Evolutionary conservation across 1,140 invertebrate species (phyloP), one percentile per base, ranked within the genome.

Genomic region (Piezodorus guildinii): DNA sequence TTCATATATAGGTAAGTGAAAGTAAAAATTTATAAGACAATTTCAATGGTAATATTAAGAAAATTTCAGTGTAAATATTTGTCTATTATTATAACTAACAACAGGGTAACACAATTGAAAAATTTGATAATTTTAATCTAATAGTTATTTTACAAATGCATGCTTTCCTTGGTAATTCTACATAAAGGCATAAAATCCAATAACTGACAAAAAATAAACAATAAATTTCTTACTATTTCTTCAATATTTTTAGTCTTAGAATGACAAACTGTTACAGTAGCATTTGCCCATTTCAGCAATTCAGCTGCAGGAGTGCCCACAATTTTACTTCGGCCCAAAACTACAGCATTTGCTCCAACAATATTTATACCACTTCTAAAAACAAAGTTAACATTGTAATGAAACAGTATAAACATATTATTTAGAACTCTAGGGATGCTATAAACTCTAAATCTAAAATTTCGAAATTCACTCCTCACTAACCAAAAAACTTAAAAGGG

Each of bases 221-320:
- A 39, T 10, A 10, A 39, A 39, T 39, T 64, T 73, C 75, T 73
- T 74, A 94, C 91, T 68, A 89, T 81, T 75, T 83, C 78, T 59
- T 84, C 80, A 39, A 98, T 77, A 75, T 96, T 83, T 70, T 83
- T 84, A 0, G 96, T 98, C 77, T 85, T 90, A 0, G 95, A 97
- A 77, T 99, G 96, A 71, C 96, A 98, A 39, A 96, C 83, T 10
- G 94, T 97, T 0, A 98, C 94, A 3, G 95, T 98, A 0, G 94
- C 94, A 78, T 99, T 80, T 63, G 95, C 83, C 95, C 95, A 99
- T 74, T 96, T 92, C 9, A 99, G 79, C 14, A 99, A 77, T 77
- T 97, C 93, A 0, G 94, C 83, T 62, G 91, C 88, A 0, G 96
- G 96, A 0, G 93, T 92, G 23, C 96, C 96, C 6, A 99, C 95